Evolutionary conservation across 2,113 vertebrate genomes (phyloP).

Genomic region (Zingel zingel): DNA sequence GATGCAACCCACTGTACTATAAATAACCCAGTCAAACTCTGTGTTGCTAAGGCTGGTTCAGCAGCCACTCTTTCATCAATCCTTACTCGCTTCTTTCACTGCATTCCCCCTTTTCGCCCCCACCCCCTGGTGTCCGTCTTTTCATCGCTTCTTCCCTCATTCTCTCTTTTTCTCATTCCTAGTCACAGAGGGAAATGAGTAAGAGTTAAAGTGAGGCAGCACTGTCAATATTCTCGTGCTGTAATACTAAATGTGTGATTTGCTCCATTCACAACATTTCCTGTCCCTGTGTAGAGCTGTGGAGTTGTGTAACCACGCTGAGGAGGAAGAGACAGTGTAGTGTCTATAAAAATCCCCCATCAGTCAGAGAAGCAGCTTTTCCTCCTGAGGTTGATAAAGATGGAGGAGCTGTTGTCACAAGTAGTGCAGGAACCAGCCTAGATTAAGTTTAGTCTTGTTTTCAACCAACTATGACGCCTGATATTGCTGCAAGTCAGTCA

Average conservation of each 20-base stretch:
- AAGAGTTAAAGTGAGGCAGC: conserved; percentile 10
- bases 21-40: conserved; percentile 84
- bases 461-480: neutral
- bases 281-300: conserved; percentile 11
- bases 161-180: neutral
- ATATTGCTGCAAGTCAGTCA: neutral
- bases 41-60: conserved; percentile 87
- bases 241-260: conserved; percentile 41
- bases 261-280: conserved; percentile 66
- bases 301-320: neutral
- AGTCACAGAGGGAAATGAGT: conserved; percentile 26
- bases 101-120: conserved; percentile 25
- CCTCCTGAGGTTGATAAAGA: conserved; percentile 14
- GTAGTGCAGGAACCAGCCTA: neutral
- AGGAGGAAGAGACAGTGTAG: neutral
- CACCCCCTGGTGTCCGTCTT: neutral
- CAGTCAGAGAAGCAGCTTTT: conserved; percentile 20
- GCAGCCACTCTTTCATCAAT: conserved; percentile 73
- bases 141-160: conserved; percentile 4
- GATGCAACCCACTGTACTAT: conserved; percentile 81
- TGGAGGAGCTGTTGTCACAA: conserved; percentile 14
- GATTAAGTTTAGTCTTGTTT: conserved; percentile 7
- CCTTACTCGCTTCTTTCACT: conserved; percentile 46
- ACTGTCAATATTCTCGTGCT: conserved; percentile 32
- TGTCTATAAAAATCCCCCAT: neutral